These are phyloP conservation scores for Eupeodes luniger DNA, from an alignment of 2,888 invertebrate species.

Conservation along the genomic window DNA sequence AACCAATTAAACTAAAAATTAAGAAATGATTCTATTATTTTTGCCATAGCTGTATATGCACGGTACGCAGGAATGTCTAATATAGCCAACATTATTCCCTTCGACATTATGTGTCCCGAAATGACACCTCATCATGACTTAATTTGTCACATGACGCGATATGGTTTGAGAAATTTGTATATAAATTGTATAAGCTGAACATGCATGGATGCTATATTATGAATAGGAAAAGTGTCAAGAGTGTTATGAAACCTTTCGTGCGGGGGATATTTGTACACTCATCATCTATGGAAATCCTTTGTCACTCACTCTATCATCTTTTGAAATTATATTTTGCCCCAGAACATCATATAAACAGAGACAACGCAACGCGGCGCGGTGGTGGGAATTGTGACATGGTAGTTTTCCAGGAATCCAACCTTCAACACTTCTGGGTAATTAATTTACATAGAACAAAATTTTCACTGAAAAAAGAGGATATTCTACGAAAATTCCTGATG, in stretches of 20 bases:
- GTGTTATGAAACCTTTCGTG: slow-evolving; percentile 34
- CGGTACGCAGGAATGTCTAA: not conserved
- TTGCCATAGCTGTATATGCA: too few species aligned
- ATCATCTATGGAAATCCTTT: slow-evolving; percentile 24
- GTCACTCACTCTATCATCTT: slow-evolving; percentile 16
- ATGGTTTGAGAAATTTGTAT: slow-evolving; percentile 13
- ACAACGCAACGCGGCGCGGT: too few species aligned
- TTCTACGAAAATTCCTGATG: too few species aligned
- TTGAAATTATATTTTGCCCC: slow-evolving; percentile 6
- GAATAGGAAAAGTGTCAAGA: slow-evolving; percentile 24
- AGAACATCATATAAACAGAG: not conserved
- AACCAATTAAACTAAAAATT: too few species aligned
- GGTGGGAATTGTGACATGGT: not conserved
- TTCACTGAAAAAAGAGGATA: not conserved
- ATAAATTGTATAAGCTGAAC: not conserved
- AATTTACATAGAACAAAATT: slow-evolving; percentile 11
- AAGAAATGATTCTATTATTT: too few species aligned
- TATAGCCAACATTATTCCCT: slow-evolving; percentile 4
- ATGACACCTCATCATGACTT: slow-evolving; percentile 49
- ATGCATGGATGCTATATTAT: too few species aligned
- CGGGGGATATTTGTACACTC: slow-evolving; percentile 13
- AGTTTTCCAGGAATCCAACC: not conserved
- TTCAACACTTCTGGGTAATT: slow-evolving; percentile 15
- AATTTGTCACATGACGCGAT: slow-evolving; percentile 45
- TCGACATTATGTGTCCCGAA: slow-evolving; percentile 18